phyloP scores from a whole-genome alignment of 2,888 invertebrate species.

The Clusia tigrina region DNA sequence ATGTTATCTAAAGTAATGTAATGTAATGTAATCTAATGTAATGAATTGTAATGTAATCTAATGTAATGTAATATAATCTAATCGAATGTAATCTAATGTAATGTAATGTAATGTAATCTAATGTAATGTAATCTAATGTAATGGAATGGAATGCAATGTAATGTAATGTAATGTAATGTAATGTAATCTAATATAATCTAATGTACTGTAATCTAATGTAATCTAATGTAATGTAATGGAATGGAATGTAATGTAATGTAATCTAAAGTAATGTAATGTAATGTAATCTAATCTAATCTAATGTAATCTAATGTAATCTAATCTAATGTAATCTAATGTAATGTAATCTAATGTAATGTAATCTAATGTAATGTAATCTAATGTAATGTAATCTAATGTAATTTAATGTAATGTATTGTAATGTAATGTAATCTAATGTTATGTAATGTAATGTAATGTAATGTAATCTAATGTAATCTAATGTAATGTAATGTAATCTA shows the following conservation, averaged over 20 bases:
- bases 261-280: constrained; percentile 10
- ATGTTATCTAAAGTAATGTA: not conserved
- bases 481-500: constrained; percentile 15
- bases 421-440: constrained; percentile 11
- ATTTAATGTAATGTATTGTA: constrained; percentile 11
- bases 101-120: constrained; percentile 3
- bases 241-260: constrained; percentile 7
- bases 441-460: constrained; percentile 18
- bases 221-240: constrained; percentile 13
- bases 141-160: not conserved
- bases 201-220: constrained; percentile 3
- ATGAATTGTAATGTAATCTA: not conserved
- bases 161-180: constrained; percentile 1
- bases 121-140: constrained; percentile 5
- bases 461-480: constrained; percentile 19
- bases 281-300: constrained; percentile 10
- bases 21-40: not conserved
- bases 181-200: constrained; percentile 5
- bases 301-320: constrained; percentile 12
- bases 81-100: not conserved
- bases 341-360: constrained; percentile 11
- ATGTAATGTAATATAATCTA: not conserved
- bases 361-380: constrained; percentile 2
- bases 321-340: constrained; percentile 12
- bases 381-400: constrained; percentile 14